Percentiles rank a stretch among this genome's conserved stretches.
These are phyloP conservation scores for Brenthis hecate DNA, from an alignment of 2,888 invertebrate genomes.

Conservation along the genomic window DNA sequence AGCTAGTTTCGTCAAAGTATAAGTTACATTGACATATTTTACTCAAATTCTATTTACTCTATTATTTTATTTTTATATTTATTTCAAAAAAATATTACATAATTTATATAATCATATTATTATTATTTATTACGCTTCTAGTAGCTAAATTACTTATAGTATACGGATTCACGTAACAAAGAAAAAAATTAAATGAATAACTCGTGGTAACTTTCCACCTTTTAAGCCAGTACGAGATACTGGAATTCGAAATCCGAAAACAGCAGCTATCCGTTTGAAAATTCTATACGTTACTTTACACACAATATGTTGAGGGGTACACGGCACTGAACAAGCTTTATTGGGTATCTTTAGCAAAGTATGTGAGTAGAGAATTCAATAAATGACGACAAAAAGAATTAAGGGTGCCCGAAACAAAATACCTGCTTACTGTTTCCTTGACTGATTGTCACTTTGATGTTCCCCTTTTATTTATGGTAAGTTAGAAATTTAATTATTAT, in stretches of 20 bases:
- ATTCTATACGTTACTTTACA: slow-evolving; percentile 69
- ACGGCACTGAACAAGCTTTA: slow-evolving; percentile 73
- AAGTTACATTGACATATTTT: too few species aligned
- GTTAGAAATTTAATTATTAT: background rate
- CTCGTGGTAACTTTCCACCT: slow-evolving; percentile 75
- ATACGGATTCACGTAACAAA: slow-evolving; percentile 80
- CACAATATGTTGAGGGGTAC: slow-evolving; percentile 69
- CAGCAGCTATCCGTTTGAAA: slow-evolving; percentile 67
- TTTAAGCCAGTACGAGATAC: slow-evolving; percentile 61
- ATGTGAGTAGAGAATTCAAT: slow-evolving; percentile 75
- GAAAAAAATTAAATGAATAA: slow-evolving; percentile 80
- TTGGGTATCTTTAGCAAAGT: slow-evolving; percentile 74
- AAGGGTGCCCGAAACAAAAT: slow-evolving; percentile 59
- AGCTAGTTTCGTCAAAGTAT: too few species aligned
- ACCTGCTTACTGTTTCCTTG: slow-evolving; percentile 54
- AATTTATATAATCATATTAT: too few species aligned
- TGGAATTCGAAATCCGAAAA: slow-evolving; percentile 65
- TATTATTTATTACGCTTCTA: slow-evolving; percentile 50
- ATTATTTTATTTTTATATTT: background rate
- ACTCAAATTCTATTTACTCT: too few species aligned
- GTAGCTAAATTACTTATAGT: slow-evolving; percentile 72
- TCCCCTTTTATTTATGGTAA: slow-evolving; percentile 36
- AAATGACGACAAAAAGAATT: slow-evolving; percentile 74
- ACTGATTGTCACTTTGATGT: slow-evolving; percentile 56
- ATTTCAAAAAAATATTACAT: background rate